Evolutionary conservation across 2,888 invertebrate species (phyloP).

Genomic region (Netelia virgata): DNA sequence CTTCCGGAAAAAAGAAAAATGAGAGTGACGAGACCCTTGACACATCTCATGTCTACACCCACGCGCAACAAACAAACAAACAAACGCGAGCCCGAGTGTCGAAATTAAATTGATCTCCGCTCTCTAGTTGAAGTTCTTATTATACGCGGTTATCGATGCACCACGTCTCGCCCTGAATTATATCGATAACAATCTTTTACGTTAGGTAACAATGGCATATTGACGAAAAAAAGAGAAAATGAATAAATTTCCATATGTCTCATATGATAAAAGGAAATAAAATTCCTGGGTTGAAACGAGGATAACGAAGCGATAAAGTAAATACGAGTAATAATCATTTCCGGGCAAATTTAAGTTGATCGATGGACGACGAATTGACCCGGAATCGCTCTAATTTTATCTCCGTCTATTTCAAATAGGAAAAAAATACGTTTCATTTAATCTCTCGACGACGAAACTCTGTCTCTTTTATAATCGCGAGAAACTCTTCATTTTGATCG

Average conservation of each 20-base stretch:
- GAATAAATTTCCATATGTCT: conserved; percentile 59
- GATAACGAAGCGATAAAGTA: conserved; percentile 26
- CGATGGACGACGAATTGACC: conserved; percentile 37
- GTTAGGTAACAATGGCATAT: conserved; percentile 46
- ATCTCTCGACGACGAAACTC: not conserved
- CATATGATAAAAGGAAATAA: conserved; percentile 48
- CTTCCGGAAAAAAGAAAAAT: conserved; percentile 35
- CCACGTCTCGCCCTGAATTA: conserved; percentile 40
- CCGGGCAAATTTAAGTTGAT: conserved; percentile 22
- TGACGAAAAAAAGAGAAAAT: conserved; percentile 32
- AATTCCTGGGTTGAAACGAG: conserved; percentile 36
- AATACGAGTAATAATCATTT: conserved; percentile 20
- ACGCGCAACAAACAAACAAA: not conserved
- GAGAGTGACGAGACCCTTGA: conserved; percentile 27
- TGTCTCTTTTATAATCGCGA: conserved; percentile 25
- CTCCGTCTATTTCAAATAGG: conserved; percentile 21
- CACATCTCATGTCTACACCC: conserved; percentile 2
- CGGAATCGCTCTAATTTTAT: conserved; percentile 17
- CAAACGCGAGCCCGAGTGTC: conserved; percentile 12
- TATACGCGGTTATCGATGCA: conserved; percentile 45
- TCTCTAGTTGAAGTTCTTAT: conserved; percentile 56
- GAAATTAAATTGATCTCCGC: conserved; percentile 62
- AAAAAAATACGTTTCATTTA: conserved; percentile 25
- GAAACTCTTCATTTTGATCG: not conserved
- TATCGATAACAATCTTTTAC: conserved; percentile 37